These are phyloP conservation scores for Laterallus jamaicensis DNA, from an alignment of 2,113 vertebrate genomes.

Conservation along the genomic window DNA sequence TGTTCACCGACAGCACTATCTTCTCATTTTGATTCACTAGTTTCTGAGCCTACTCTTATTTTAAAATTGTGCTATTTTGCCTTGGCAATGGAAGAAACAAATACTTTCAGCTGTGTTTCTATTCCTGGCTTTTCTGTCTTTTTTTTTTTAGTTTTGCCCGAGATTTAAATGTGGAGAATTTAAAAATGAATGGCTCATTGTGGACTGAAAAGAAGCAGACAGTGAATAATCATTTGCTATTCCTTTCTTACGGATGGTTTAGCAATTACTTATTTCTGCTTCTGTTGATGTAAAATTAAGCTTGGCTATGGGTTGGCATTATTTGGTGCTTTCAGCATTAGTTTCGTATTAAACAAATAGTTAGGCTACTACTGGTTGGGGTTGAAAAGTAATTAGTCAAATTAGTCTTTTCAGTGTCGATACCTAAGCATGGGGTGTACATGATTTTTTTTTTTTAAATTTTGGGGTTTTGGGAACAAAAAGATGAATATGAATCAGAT, in stretches of 20 bases:
- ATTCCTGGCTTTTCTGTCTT: not conserved
- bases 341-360: not conserved
- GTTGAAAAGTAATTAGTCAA: not conserved
- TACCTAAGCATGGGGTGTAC: not conserved
- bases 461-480: not conserved
- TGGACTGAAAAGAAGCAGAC: not conserved
- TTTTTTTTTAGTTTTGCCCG: not conserved
- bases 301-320: not conserved
- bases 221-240: not conserved
- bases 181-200: not conserved
- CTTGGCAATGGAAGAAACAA: not conserved
- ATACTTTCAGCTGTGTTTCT: constrained; percentile 7
- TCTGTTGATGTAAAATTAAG: not conserved
- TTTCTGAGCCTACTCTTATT: not conserved
- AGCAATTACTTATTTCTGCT: not conserved
- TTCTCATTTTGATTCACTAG: not conserved
- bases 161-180: not conserved
- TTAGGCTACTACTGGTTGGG: not conserved
- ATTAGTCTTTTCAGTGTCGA: not conserved
- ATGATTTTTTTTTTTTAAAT: not conserved
- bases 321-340: not conserved
- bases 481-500: not conserved
- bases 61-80: not conserved
- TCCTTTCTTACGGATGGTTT: not conserved
- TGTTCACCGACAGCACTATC: not conserved